Percentiles rank a stretch among this genome's conserved stretches.
phyloP scores from a whole-genome alignment of 2,113 vertebrate genomes.

The Ovibos moschatus region DNA sequence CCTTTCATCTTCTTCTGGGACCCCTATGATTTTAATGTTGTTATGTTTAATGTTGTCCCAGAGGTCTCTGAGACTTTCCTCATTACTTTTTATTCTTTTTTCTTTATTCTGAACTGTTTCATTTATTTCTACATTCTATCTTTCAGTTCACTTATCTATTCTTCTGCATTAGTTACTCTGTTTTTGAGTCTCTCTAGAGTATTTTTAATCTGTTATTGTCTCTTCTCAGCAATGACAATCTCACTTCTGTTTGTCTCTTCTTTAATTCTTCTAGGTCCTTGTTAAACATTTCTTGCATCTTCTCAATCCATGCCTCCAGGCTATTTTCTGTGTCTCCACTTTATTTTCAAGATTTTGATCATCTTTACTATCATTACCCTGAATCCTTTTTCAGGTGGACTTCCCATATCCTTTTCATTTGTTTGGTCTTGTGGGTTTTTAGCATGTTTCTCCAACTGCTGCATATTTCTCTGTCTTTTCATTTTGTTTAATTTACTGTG shows the following conservation, averaged over 20 bases:
- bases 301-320: neutral
- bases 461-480: too few relatives aligned
- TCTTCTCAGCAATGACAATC: neutral
- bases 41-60: neutral
- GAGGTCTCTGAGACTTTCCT: neutral
- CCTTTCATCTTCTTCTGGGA: neutral
- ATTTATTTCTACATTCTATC: neutral
- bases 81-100: neutral
- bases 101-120: neutral
- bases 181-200: neutral
- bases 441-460: too few relatives aligned
- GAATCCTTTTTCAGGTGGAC: too few relatives aligned
- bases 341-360: neutral
- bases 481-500: too few relatives aligned
- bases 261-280: neutral
- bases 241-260: neutral
- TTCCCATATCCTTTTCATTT: too few relatives aligned
- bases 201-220: neutral
- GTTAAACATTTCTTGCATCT: neutral
- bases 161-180: neutral
- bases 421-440: too few relatives aligned
- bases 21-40: neutral
- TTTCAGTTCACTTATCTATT: too few relatives aligned
- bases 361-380: neutral
- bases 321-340: neutral